Evolutionary conservation across 2,888 invertebrate genomes (phyloP), one percentile per base, ranked within the genome.

Genomic region (Physocephala rufipes): DNA sequence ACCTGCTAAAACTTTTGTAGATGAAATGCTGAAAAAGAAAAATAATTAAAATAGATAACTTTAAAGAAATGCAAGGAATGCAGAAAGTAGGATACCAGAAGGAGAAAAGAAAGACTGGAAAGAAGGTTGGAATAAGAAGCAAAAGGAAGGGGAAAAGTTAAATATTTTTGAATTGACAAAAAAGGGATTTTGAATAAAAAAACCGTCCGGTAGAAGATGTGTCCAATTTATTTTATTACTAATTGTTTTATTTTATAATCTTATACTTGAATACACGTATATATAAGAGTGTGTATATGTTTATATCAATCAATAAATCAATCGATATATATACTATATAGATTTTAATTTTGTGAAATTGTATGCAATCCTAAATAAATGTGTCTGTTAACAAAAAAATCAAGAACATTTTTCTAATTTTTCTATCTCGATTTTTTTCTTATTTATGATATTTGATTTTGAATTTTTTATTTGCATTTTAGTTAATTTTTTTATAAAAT

Each of bases 301-400:
- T 66, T 69, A 53, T 28, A 63, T 66, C n/a, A n/a, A n/a, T n/a
- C n/a, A n/a, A n/a, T n/a, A n/a, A n/a, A 72, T 19, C 49, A 26
- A 62, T 45, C 19, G 26, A 28, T 59, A 3, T 58, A 15, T 67
- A 61, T 73, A 53, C 49, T 74, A 16, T n/a, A 19, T 5, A 66
- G 36, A 51, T 58, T 24, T 28, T 45, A n/a, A 9, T 59, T 26
- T 30, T 3, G 19, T 65, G 49, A 58, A 28, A 2, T 63, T 2
- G 12, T 15, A 58, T 67, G 21, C 24, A 26, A 21, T 28, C 58
- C 58, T 58, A 13, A 16, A 15, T 26, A 55, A 26, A 55, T 26
- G 3, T 26, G 28, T 30, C 19, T 19, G 9, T 61, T 61, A 61
- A n/a, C 30, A 30, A 15, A 30, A 9, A 2, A 26, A 26, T 26